Percentiles rank a stretch among this genome's conserved stretches.
Evolutionary conservation across 2,113 vertebrate genomes (phyloP).

Genomic region (Pionites leucogaster): DNA sequence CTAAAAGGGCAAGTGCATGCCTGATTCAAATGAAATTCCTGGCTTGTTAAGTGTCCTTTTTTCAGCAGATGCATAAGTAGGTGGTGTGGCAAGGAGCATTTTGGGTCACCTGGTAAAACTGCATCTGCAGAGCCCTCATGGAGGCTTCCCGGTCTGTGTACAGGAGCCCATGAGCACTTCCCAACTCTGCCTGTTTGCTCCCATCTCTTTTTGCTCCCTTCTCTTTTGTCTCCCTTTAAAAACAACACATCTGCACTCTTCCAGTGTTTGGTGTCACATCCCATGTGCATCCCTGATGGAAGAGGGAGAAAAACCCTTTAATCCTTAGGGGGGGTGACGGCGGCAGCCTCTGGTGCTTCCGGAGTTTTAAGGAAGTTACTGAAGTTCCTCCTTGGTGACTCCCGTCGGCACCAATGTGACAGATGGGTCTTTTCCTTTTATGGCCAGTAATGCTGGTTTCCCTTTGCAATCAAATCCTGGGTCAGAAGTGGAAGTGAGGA

Average conservation of each 20-base stretch:
- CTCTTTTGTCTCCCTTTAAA: not conserved
- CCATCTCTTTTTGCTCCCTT: not conserved
- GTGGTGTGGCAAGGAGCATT: rapidly evolving
- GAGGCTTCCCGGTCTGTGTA: not conserved
- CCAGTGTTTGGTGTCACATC: not conserved
- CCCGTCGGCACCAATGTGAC: constrained; percentile 52
- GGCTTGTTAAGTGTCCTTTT: not conserved
- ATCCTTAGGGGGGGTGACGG: not conserved
- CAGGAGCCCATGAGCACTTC: not conserved
- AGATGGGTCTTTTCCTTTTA: constrained; percentile 76
- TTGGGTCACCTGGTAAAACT: not conserved
- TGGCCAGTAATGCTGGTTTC: constrained; percentile 61
- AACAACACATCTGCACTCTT: not conserved
- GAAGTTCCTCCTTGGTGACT: constrained; percentile 28
- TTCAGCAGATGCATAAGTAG: not conserved
- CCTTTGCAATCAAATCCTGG: constrained; percentile 27
- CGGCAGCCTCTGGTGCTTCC: not conserved
- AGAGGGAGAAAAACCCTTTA: not conserved
- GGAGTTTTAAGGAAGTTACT: constrained; percentile 31
- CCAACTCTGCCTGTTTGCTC: not conserved
- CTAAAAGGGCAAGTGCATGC: not conserved
- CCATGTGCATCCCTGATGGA: not conserved
- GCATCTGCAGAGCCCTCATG: rapidly evolving
- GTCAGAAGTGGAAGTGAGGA: constrained; percentile 51
- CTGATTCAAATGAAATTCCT: not conserved